Conservation (phyloP, 2,797 vertebrate species). For the Dipus sagitta region DNA sequence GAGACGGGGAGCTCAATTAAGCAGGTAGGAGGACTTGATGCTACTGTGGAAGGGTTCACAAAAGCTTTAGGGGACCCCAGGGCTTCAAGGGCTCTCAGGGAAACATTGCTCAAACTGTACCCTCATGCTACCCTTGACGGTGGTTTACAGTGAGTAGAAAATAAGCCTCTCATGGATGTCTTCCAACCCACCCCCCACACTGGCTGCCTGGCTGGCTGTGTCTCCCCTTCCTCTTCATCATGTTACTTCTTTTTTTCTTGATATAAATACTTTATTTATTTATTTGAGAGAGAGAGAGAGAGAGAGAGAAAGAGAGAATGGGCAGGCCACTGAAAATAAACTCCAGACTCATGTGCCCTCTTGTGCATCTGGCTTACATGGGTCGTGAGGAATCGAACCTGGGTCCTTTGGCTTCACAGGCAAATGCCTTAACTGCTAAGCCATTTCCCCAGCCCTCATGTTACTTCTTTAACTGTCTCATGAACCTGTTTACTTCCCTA, state of each 20-base stretch:
- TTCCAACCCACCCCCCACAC: accelerated
- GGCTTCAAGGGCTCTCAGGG: not conserved
- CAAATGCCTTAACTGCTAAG: too few species aligned
- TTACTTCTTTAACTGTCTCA: not conserved
- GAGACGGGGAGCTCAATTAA: slow-evolving; percentile 2
- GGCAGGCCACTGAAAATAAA: too few species aligned
- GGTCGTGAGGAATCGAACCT: too few species aligned
- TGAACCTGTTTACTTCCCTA: not conserved
- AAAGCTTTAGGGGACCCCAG: not conserved
- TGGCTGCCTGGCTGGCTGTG: accelerated
- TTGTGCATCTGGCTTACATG: too few species aligned
- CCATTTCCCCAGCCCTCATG: too few species aligned
- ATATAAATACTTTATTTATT: too few species aligned
- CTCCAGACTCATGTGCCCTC: too few species aligned
- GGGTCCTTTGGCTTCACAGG: too few species aligned
- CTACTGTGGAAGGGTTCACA: not conserved
- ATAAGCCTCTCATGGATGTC: not conserved
- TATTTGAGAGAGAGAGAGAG: too few species aligned
- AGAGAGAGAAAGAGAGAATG: too few species aligned
- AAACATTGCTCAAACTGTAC: not conserved
- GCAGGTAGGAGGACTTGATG: not conserved
- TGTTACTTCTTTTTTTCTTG: not conserved
- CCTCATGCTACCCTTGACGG: not conserved
- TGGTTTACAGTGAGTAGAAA: not conserved
- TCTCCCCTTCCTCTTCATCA: not conserved